These are phyloP conservation scores for Charina bottae DNA, from an alignment of 2,113 vertebrate species.

Conservation along the genomic window DNA sequence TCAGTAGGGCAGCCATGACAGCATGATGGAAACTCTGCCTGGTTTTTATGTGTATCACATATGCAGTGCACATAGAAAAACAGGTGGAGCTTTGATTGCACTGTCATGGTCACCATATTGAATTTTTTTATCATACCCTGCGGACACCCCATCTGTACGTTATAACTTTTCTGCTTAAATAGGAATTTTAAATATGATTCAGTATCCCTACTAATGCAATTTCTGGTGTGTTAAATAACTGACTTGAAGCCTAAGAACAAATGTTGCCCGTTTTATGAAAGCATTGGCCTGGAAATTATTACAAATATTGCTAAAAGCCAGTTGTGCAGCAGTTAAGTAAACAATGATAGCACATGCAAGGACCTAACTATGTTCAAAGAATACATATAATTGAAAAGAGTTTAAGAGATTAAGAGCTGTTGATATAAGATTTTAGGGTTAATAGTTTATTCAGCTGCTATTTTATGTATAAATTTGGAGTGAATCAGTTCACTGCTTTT, in stretches of 20 bases:
- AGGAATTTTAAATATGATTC: constrained; percentile 32
- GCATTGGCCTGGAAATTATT: constrained; percentile 16
- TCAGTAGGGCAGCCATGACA: neutral
- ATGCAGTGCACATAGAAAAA: neutral
- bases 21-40: neutral
- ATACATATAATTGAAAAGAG: neutral
- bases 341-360: neutral
- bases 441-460: neutral
- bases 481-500: neutral
- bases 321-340: neutral
- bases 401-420: neutral
- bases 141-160: neutral
- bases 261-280: constrained; percentile 17
- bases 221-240: constrained; percentile 27
- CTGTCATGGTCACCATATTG: neutral
- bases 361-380: neutral
- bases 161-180: neutral
- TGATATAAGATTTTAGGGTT: neutral
- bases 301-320: constrained; percentile 4
- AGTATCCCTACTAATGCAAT: constrained; percentile 24
- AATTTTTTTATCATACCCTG: neutral
- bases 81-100: neutral
- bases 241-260: constrained; percentile 14
- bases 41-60: neutral
- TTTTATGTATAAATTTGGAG: neutral